Base-by-base conservation (phyloP, 2,113 vertebrate genomes). In the Cyprinodon variegatus region DNA sequence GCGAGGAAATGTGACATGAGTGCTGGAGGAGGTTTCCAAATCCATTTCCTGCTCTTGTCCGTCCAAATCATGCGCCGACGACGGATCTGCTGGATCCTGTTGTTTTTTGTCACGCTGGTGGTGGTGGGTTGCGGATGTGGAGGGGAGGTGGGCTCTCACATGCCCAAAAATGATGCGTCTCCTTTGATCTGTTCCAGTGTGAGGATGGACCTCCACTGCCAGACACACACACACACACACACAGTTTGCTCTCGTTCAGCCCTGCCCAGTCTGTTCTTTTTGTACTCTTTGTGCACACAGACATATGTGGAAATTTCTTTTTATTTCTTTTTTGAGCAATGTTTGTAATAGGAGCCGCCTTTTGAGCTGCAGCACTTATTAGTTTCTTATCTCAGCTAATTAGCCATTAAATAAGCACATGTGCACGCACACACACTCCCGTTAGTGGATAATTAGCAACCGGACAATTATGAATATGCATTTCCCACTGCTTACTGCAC, bases 11-110 rank as follows among this genome's bases (percentile, higher is more conserved):
- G 89, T 92, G 89, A 92, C 91, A 92, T 29, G 83, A 90, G 83
- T 68, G 87, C 90, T 86, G 88, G 89, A 89, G 92, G 91, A 88
- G 80, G 84, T 92, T 92, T 93, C 90, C 90, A 92, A 93, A 92
- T 93, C 90, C 85, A 92, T 91, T 91, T 93, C 91, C 90, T 93
- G 86, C 88, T 92, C 88, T 86, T 92, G 89, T 93, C 90, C 76
- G 76, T 91, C 92, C 86, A 90, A 84, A 93, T 92, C 92, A 92
- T 86, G 78, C n/a, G 62, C 90, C 79, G 88, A 84, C 83, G 86
- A 92, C 79, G 72, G 82, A 86, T 91, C 86, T 86, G 86, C 88
- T 90, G 89, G 80, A 85, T 84, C 87, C 88, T 90, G 87, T 90
- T 92, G 87, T 89, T 81, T 77, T 87, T 76, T 83, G 70, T 86